These are phyloP conservation scores for Listronotus bonariensis DNA, from an alignment of 1,140 invertebrate species.

Conservation along the genomic window DNA sequence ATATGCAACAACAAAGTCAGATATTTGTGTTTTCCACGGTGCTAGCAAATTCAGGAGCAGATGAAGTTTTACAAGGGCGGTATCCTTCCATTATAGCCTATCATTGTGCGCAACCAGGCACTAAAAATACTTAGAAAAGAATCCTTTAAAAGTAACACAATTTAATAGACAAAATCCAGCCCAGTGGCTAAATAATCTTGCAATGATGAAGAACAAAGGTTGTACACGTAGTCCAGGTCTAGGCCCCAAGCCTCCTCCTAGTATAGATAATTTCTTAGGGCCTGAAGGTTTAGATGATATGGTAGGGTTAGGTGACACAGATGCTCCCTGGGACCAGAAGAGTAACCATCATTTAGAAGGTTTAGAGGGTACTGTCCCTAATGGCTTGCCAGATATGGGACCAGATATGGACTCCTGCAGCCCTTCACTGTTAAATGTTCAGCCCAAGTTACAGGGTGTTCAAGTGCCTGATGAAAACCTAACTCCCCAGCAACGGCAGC, in stretches of 20 bases:
- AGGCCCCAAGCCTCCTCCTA: slow-evolving; percentile 46
- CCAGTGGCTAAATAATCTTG: slow-evolving; percentile 80
- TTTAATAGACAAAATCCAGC: slow-evolving; percentile 80
- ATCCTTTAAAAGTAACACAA: slow-evolving; percentile 86
- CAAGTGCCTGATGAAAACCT: slow-evolving; percentile 96
- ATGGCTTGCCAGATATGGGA: slow-evolving; percentile 52
- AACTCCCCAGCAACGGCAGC: slow-evolving; percentile 93
- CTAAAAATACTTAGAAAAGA: slow-evolving; percentile 95
- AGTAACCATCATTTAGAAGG: slow-evolving; percentile 53
- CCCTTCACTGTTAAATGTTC: slow-evolving; percentile 60
- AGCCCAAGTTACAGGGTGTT: slow-evolving; percentile 72
- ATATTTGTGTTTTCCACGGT: slow-evolving; percentile 97
- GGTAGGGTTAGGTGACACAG: slow-evolving; percentile 52
- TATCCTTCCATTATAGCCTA: slow-evolving; percentile 92
- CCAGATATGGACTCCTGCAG: slow-evolving; percentile 57
- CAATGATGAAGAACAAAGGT: slow-evolving; percentile 73
- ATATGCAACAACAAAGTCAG: slow-evolving; percentile 96
- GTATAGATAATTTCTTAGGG: slow-evolving; percentile 59
- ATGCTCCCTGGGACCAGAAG: slow-evolving; percentile 56
- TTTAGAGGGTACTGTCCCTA: slow-evolving; percentile 50
- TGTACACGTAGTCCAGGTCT: slow-evolving; percentile 60
- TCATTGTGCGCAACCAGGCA: slow-evolving; percentile 92
- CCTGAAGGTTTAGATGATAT: slow-evolving; percentile 61
- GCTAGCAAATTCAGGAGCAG: slow-evolving; percentile 92
- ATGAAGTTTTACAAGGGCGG: slow-evolving; percentile 85